Conservation (phyloP, 2,888 invertebrate genomes). For the Xylophagus ater region DNA sequence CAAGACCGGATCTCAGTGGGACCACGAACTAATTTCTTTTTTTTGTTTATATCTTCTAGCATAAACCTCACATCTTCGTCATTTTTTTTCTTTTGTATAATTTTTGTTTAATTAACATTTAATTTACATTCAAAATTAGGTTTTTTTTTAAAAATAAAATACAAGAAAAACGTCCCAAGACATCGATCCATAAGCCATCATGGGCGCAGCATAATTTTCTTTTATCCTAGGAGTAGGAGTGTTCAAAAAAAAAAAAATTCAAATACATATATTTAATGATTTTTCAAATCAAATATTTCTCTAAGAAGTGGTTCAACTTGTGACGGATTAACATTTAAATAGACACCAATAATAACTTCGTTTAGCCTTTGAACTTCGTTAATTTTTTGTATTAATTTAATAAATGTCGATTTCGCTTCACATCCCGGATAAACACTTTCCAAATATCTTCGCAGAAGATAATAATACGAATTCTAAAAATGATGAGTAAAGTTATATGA, state of each 20-base stretch:
- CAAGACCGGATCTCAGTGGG: no score
- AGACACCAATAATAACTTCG: conserved; percentile 83
- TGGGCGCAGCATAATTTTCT: no score
- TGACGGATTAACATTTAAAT: conserved; percentile 83
- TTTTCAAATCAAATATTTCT: conserved; percentile 90
- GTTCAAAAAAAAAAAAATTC: background rate
- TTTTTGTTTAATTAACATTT: no score
- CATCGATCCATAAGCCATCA: no score
- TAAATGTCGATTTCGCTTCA: conserved; percentile 77
- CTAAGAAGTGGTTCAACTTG: conserved; percentile 85
- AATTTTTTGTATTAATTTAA: conserved; percentile 82
- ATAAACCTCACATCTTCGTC: no score
- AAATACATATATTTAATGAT: conserved; percentile 28
- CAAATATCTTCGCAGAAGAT: conserved; percentile 69
- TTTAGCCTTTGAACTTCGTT: conserved; percentile 79
- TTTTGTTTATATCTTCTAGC: no score
- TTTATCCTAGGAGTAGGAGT: no score
- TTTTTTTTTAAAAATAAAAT: no score
- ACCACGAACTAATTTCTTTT: no score
- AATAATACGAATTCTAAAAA: conserved; percentile 76
- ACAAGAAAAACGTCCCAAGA: no score
- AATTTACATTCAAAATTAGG: no score
- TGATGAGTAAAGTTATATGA: conserved; percentile 2
- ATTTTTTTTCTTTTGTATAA: no score
- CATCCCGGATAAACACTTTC: conserved; percentile 76